Percentiles rank a stretch among this genome's conserved stretches.
These are phyloP conservation scores for Macaca nemestrina DNA, from an alignment of 2,113 vertebrate genomes.

Conservation along the genomic window DNA sequence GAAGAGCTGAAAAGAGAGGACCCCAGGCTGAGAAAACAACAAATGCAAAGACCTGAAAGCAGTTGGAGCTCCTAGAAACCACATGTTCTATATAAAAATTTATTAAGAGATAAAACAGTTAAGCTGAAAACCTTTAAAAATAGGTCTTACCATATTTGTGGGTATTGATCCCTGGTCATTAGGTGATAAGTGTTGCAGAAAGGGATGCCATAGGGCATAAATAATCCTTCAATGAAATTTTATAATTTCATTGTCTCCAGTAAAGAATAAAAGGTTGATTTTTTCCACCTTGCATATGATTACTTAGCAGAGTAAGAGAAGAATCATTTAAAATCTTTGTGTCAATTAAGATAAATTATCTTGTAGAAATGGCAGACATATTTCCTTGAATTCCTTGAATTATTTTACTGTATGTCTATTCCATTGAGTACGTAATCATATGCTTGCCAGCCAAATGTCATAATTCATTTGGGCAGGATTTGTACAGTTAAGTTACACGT, in stretches of 20 bases:
- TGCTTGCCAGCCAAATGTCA: conserved; percentile 51
- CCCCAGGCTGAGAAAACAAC: background rate
- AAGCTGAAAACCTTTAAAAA: background rate
- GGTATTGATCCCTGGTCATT: background rate
- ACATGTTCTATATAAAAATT: background rate
- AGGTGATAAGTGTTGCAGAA: background rate
- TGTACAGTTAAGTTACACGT: conserved; percentile 15
- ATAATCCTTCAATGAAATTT: conserved; percentile 23
- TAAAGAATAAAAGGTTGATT: background rate
- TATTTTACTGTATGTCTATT: background rate
- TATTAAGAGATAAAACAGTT: conserved; percentile 1
- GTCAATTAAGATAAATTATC: conserved; percentile 57
- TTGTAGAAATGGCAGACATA: conserved; percentile 17
- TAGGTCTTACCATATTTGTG: background rate
- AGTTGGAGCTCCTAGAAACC: background rate
- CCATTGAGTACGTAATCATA: background rate
- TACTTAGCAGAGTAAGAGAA: conserved; percentile 54
- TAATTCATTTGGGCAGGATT: conserved; percentile 13
- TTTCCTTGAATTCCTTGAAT: background rate
- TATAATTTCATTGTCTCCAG: background rate
- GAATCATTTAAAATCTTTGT: conserved; percentile 1
- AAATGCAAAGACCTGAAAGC: background rate
- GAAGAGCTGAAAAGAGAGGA: background rate
- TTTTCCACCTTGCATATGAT: background rate
- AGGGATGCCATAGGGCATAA: background rate